Base-by-base conservation (phyloP, 2,888 invertebrate species). In the Caenorhabditis panamensis region DNA sequence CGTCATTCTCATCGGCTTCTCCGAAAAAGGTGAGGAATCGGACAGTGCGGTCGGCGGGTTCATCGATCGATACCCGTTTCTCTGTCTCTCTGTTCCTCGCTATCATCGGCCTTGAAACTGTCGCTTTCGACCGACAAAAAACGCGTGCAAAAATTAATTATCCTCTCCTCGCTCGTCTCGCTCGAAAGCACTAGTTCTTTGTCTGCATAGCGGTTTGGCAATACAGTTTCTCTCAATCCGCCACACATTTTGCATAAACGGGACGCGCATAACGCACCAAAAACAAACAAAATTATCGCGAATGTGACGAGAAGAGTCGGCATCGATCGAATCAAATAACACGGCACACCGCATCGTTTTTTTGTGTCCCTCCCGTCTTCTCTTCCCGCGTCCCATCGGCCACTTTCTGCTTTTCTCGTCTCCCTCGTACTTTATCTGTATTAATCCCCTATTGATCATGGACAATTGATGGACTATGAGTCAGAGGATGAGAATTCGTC, bases 401-500 rank as follows among this genome's bases (percentile, higher is more conserved):
- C 24, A 18, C 24, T 16, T 31, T 44, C 2, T 61, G 16, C 18
- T 37, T 20, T 31, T 37, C 18, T 24, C 2, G 24, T 28, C 28
- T 44, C 49, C 13, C 13, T 49, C 28, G 24, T 44, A 53, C 54
- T 61, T 54, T 31, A 16, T 13, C 44, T 61, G 26, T 47, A 22
- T 63, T 63, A 20, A 8, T 41, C 16, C 2, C 28, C 37, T 28
- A 28, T 26, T 18, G 18, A 37, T 13, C 24, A 36, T 47, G 44
- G 41, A 51, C 22, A 41, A 58, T 18, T 41, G 64, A 75, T 47
- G 18, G 47, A 47, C n/a, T 18, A 47, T 47, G 47, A 47, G 9
- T 47, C 47, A 47, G 47, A 47, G 47, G 47, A 47, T 75, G 75
- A 66, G 75, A 44, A 61, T 75, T 36, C 75, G 75, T 51, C 75